phyloP scores from a whole-genome alignment of 2,888 invertebrate genomes.

The Xanthia togata region DNA sequence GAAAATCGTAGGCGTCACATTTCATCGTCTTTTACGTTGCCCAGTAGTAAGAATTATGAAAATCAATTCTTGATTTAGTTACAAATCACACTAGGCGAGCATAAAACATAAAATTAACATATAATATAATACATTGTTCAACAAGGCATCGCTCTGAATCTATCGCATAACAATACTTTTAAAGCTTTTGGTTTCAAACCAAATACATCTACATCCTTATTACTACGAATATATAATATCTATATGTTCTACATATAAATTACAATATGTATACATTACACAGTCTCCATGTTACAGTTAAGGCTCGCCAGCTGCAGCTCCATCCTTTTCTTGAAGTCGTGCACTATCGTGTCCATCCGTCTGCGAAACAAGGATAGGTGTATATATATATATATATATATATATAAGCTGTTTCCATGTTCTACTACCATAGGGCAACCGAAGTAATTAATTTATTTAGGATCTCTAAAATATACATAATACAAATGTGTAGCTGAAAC shows the following conservation, averaged over 20 bases:
- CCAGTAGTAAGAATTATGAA: not conserved
- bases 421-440: not conserved
- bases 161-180: conserved; percentile 57
- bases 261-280: conserved; percentile 73
- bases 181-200: conserved; percentile 61
- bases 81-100: not conserved
- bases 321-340: conserved; percentile 92
- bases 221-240: conserved; percentile 24
- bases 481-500: too few relatives aligned
- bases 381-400: not conserved
- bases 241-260: conserved; percentile 21
- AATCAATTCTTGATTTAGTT: not conserved
- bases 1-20: not conserved
- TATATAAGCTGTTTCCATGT: not conserved
- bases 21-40: not conserved
- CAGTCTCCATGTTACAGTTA: conserved; percentile 85
- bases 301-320: conserved; percentile 93
- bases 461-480: not conserved
- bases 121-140: conserved; percentile 2
- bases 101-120: not conserved
- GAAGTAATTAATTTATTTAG: not conserved
- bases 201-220: conserved; percentile 36
- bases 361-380: conserved; percentile 78
- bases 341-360: conserved; percentile 91
- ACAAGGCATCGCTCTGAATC: not conserved